Evolutionary conservation across 2,888 invertebrate species (phyloP), one percentile per base, ranked within the genome.

Genomic region (Erebia epiphron): DNA sequence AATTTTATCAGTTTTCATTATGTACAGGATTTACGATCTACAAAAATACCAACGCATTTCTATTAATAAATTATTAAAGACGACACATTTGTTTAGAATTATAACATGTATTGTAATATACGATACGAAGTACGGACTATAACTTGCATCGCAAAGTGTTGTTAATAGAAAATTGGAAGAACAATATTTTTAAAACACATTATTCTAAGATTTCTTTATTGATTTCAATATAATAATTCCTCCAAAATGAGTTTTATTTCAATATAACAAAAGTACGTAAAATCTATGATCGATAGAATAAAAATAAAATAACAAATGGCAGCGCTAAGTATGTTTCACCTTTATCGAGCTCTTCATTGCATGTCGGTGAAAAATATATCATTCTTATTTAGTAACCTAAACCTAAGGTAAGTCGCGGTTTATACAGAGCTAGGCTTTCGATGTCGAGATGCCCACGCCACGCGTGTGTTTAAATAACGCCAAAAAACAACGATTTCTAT

Each of bases 21-120:
- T 61, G 5, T 46, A 62, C 62, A 62, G 46, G 49, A 18, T 62
- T 62, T 41, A 60, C n/a, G 16, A 60, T 43, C 16, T 41, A 60
- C 16, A 43, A 60, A 60, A 60, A 16, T 35, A 35, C 10, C 35
- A 41, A 60, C 16, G 10, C 9, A 60, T 60, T 41, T 41, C 16
- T 60, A 41, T 60, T 43, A 60, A 60, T 41, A 58, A 58, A 5
- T 14, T 26, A n/a, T 4, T 13, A 35, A 14, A 60, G 14, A 16
- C n/a, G 5, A 41, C 41, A 41, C 16, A 11, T 13, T 18, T 13
- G 11, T 56, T 21, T 16, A 60, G 14, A 26, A 35, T n/a, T n/a
- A 16, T 35, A 35, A 35, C 7, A 35, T 35, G 35, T 35, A 35
- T 60, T 3, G 26, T 41, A 41, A 16, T 60, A 41, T n/a, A 16